phyloP scores from a whole-genome alignment of 2,113 vertebrate genomes.

The Danio rerio region GRCz12tu NC_133199.1:25902501-25903000 shows the following conservation, averaged over 20 bases:
- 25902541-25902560: background rate
- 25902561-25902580: slow-evolving; percentile 1
- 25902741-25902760: too few relatives aligned
- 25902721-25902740: background rate
- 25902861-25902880: background rate
- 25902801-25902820: background rate
- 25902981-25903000: slow-evolving; percentile 82
- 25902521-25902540: background rate
- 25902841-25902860: background rate
- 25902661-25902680: background rate
- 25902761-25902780: too few relatives aligned
- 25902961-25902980: background rate
- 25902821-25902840: background rate
- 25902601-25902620: background rate
- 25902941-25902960: background rate
- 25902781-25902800: too few relatives aligned
- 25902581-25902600: slow-evolving; percentile 5
- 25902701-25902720: background rate
- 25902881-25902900: too few relatives aligned
- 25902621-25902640: background rate
- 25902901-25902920: too few relatives aligned
- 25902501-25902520: background rate
- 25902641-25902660: background rate
- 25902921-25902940: too few relatives aligned
- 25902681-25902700: background rate